phyloP scores from a whole-genome alignment of 2,888 invertebrate genomes.

The Tenthredo scrophulariae region DNA sequence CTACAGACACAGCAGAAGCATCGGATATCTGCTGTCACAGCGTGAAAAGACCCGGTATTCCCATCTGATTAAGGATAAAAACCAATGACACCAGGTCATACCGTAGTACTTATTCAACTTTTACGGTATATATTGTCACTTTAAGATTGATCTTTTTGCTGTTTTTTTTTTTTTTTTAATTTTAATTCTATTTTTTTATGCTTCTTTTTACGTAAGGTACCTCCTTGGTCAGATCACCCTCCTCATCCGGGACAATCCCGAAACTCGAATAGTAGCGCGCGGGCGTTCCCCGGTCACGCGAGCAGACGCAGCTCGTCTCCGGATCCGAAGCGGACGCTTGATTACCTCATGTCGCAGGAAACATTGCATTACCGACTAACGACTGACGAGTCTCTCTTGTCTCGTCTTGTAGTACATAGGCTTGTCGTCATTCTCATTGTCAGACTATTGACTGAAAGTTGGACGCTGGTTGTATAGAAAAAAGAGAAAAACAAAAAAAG shows the following conservation, averaged over 20 bases:
- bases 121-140: neutral
- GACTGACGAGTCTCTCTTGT: conserved; percentile 6
- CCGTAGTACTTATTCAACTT: neutral
- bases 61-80: neutral
- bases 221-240: neutral
- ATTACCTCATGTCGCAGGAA: conserved; percentile 65
- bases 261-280: conserved; percentile 57
- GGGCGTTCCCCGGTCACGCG: conserved; percentile 64
- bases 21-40: conserved; percentile 45
- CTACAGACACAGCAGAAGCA: conserved; percentile 12
- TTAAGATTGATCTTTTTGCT: neutral
- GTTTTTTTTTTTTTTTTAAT: neutral
- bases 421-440: neutral
- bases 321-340: conserved; percentile 17
- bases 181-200: neutral
- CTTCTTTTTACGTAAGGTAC: neutral
- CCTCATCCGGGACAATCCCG: conserved; percentile 6
- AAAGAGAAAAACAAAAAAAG: conserved; percentile 1
- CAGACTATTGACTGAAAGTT: conserved; percentile 4
- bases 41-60: neutral
- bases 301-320: conserved; percentile 53
- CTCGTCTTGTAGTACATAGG: neutral
- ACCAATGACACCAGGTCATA: neutral
- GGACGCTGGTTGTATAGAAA: neutral
- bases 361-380: conserved; percentile 62